Percentiles rank a stretch among this genome's conserved stretches.
These are phyloP conservation scores for Denticeps clupeoides DNA, from an alignment of 2,797 vertebrate species.

Conservation along the genomic window DNA sequence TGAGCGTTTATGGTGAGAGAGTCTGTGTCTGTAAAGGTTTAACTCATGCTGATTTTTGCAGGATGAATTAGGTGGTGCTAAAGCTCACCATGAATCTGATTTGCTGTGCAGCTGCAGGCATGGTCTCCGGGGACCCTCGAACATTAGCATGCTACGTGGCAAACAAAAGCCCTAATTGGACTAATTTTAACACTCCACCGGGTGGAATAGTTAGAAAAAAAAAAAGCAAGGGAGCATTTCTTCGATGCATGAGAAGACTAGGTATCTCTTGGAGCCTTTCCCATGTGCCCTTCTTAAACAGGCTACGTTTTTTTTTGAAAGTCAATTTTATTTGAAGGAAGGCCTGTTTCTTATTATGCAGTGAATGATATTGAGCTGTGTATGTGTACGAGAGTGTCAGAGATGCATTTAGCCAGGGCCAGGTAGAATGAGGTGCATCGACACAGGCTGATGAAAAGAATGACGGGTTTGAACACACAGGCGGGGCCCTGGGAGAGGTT, in stretches of 20 bases:
- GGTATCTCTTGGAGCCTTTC: conserved; percentile 15
- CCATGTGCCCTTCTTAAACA: conserved; percentile 11
- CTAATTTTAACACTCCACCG: conserved; percentile 42
- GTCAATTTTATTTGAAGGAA: conserved; percentile 30
- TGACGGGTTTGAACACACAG: not conserved
- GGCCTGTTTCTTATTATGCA: conserved; percentile 23
- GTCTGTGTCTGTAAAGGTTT: conserved; percentile 22
- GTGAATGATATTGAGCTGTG: conserved; percentile 11
- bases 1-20: conserved; percentile 22
- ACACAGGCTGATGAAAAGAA: conserved; percentile 13
- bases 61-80: no score
- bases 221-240: conserved; percentile 28
- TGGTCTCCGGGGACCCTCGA: conserved; percentile 26
- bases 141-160: conserved; percentile 47
- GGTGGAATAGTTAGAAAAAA: conserved; percentile 31
- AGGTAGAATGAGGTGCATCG: conserved; percentile 18
- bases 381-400: not conserved
- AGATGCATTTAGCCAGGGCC: conserved; percentile 7
- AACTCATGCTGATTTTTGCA: conserved; percentile 37
- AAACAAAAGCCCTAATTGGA: conserved; percentile 42
- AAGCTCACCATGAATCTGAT: conserved; percentile 24
- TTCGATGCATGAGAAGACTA: conserved; percentile 32
- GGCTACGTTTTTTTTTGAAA: conserved; percentile 13
- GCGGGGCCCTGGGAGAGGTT: conserved; percentile 10
- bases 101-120: conserved; percentile 35